These are phyloP conservation scores for Buceros bicornis DNA, from an alignment of 2,797 vertebrate genomes.

Conservation along the genomic window DNA sequence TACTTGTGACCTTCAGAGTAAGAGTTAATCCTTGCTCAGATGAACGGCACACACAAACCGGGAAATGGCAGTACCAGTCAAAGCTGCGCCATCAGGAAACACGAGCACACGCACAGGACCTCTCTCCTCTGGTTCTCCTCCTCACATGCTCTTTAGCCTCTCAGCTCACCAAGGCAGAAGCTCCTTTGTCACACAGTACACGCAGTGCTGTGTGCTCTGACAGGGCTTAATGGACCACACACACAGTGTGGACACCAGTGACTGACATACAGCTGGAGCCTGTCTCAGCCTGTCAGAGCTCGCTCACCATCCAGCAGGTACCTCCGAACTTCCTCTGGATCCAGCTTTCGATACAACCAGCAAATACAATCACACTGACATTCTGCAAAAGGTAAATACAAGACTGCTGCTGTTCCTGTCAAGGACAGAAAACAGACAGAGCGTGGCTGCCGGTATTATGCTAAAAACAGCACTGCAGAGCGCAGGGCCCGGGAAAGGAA, in stretches of 20 bases:
- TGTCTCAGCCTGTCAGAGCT: neutral
- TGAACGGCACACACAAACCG: accelerated
- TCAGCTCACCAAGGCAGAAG: neutral
- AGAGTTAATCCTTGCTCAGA: neutral
- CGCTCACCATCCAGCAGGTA: neutral
- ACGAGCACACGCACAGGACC: accelerated
- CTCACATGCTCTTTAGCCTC: neutral
- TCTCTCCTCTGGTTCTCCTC: neutral
- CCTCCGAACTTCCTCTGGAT: neutral
- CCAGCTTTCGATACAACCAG: neutral
- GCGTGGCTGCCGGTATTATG: neutral
- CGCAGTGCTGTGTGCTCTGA: neutral
- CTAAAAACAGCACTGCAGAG: neutral
- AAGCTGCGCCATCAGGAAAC: neutral
- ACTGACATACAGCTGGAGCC: neutral
- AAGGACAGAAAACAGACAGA: neutral
- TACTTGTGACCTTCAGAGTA: neutral
- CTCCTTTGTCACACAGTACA: neutral
- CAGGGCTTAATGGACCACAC: accelerated
- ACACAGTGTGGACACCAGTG: neutral
- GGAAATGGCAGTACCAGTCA: neutral
- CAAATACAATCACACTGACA: neutral
- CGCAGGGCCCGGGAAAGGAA: neutral
- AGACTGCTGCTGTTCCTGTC: neutral
- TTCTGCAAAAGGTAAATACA: neutral